These are phyloP conservation scores for Lottia scabra DNA, from an alignment of 2,888 invertebrate species.

Conservation along the genomic window DNA sequence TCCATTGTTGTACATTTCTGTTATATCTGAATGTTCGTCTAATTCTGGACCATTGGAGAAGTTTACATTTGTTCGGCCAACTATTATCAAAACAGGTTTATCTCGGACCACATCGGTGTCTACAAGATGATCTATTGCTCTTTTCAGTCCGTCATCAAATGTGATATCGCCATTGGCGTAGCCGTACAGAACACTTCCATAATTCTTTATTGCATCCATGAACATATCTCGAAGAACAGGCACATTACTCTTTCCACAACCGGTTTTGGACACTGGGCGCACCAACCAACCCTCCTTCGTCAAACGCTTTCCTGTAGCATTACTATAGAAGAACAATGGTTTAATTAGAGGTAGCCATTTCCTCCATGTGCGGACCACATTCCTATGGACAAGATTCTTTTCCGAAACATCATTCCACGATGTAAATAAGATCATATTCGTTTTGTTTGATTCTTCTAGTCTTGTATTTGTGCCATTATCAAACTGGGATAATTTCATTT, in stretches of 20 bases:
- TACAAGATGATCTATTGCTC: not conserved
- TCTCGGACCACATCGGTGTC: not conserved
- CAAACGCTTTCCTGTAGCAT: slow-evolving; percentile 5
- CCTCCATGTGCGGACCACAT: slow-evolving; percentile 21
- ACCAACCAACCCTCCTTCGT: slow-evolving; percentile 11
- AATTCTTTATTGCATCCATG: slow-evolving; percentile 2
- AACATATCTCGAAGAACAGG: slow-evolving; percentile 28
- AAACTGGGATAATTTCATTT: no score
- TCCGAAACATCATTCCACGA: slow-evolving; percentile 16
- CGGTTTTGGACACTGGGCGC: not conserved
- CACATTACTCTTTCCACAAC: slow-evolving; percentile 13
- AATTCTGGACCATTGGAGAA: slow-evolving; percentile 8
- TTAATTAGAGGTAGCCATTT: slow-evolving; percentile 7
- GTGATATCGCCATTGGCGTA: slow-evolving; percentile 28
- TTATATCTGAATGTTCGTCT: not conserved
- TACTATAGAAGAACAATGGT: slow-evolving; percentile 18
- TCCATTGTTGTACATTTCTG: slow-evolving; percentile 8
- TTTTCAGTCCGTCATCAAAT: slow-evolving; percentile 18
- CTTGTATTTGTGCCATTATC: no score
- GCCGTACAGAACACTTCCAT: slow-evolving; percentile 14
- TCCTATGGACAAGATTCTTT: slow-evolving; percentile 17
- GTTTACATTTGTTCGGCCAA: slow-evolving; percentile 16
- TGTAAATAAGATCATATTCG: slow-evolving; percentile 17
- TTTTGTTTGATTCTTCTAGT: not conserved
- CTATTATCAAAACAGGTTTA: slow-evolving; percentile 19